These are phyloP conservation scores for Arbacia lixula DNA, from an alignment of 53 echinoderm and acorn worm genomes.

Conservation along the genomic window DNA sequence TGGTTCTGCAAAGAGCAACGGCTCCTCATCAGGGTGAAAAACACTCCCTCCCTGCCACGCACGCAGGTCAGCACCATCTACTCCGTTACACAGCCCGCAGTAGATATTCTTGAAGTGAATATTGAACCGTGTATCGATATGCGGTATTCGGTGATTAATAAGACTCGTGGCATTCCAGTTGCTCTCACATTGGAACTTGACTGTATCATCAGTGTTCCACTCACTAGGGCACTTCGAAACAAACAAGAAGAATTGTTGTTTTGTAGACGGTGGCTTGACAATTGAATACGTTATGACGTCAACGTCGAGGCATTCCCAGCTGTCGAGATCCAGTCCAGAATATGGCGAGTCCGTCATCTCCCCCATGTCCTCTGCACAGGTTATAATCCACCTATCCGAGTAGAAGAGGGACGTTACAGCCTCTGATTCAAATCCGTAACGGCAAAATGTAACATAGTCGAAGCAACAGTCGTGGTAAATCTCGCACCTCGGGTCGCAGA, in stretches of 20 bases:
- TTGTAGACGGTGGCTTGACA: too few relatives aligned
- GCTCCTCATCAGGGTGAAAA: neutral
- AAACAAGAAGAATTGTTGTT: too few relatives aligned
- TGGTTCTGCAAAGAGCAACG: neutral
- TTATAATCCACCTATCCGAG: too few relatives aligned
- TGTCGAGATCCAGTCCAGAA: too few relatives aligned
- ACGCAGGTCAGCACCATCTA: neutral
- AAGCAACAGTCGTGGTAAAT: slow-evolving; percentile 33
- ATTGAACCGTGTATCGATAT: neutral
- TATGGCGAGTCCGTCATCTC: too few relatives aligned
- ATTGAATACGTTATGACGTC: too few relatives aligned
- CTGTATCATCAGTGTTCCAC: neutral
- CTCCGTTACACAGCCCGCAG: neutral
- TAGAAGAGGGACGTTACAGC: too few relatives aligned
- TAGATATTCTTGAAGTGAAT: slow-evolving; percentile 25
- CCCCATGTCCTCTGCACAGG: too few relatives aligned
- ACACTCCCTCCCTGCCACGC: neutral
- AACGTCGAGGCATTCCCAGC: too few relatives aligned
- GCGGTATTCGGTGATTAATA: neutral
- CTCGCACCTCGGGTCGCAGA: slow-evolving; percentile 14
- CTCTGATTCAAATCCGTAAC: neutral
- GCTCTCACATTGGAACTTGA: neutral
- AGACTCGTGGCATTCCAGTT: neutral
- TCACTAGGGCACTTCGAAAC: slow-evolving; percentile 1
- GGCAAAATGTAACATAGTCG: slow-evolving; percentile 24